These are phyloP conservation scores for Teleopsis dalmanni DNA, from an alignment of 1,140 invertebrate genomes.

Conservation along the genomic window DNA sequence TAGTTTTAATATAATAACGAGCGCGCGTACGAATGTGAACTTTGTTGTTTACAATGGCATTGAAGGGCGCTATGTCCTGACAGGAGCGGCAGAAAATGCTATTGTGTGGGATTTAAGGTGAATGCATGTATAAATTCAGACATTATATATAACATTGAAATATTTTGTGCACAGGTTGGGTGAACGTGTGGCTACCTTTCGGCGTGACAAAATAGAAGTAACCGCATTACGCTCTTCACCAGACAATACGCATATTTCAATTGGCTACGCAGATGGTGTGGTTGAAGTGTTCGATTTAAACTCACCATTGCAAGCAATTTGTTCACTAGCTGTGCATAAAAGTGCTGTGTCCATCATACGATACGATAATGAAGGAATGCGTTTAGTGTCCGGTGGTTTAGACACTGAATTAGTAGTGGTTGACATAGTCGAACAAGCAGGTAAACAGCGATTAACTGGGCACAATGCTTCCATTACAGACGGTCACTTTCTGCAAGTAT, in stretches of 20 bases:
- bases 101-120: constrained; percentile 83
- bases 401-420: constrained; percentile 92
- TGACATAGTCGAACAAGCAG: constrained; percentile 87
- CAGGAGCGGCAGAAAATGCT: constrained; percentile 86
- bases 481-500: constrained; percentile 67
- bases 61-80: constrained; percentile 75
- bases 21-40: constrained; percentile 65
- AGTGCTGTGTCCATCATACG: constrained; percentile 73
- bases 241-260: constrained; percentile 70
- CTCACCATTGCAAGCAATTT: constrained; percentile 57
- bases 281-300: constrained; percentile 72
- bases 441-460: constrained; percentile 79
- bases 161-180: constrained; percentile 53
- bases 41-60: constrained; percentile 69
- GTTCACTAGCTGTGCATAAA: constrained; percentile 83
- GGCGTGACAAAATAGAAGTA: constrained; percentile 70
- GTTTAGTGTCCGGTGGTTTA: constrained; percentile 40
- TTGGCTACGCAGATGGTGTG: constrained; percentile 85
- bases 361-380: constrained; percentile 55
- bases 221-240: constrained; percentile 64
- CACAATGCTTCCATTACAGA: constrained; percentile 91
- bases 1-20: constrained; percentile 80
- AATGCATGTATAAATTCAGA: not conserved
- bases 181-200: constrained; percentile 73
- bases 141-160: not conserved